These are phyloP conservation scores for Spilogale gracilis DNA, from an alignment of 2,113 vertebrate species.

Conservation along the genomic window DNA sequence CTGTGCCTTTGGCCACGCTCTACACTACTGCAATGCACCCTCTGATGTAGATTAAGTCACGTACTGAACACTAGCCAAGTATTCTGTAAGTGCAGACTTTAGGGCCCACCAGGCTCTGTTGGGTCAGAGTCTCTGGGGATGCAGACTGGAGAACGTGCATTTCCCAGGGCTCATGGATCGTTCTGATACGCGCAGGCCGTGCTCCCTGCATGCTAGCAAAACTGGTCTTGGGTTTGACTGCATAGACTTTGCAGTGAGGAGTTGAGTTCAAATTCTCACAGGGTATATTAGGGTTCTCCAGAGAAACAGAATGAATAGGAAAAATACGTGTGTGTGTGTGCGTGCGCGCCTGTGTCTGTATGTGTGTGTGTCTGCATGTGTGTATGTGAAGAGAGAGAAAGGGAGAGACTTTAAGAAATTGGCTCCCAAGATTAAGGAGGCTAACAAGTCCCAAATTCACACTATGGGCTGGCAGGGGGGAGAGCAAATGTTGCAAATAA, in stretches of 20 bases:
- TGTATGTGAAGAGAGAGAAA: background rate
- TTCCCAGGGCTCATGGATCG: background rate
- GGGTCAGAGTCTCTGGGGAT: background rate
- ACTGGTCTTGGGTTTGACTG: no score
- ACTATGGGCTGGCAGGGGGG: no score
- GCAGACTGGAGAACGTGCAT: background rate
- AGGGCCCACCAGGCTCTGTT: background rate
- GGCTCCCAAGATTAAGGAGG: background rate
- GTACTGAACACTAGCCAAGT: background rate
- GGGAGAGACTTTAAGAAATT: background rate
- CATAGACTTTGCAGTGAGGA: background rate
- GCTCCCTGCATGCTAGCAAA: rapidly evolving
- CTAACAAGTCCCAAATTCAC: background rate
- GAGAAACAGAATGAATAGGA: background rate
- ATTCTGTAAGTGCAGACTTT: background rate
- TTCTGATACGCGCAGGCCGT: no score
- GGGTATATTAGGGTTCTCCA: background rate
- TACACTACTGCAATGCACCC: background rate
- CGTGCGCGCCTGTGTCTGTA: background rate
- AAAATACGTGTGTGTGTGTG: background rate
- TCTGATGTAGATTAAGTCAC: background rate
- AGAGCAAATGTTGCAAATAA: rapidly evolving
- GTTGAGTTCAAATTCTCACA: background rate
- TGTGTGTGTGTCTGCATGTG: background rate
- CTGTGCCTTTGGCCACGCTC: background rate